Evolutionary conservation across 2,113 vertebrate genomes (phyloP).

Genomic region (Eupsittula cactorum): DNA sequence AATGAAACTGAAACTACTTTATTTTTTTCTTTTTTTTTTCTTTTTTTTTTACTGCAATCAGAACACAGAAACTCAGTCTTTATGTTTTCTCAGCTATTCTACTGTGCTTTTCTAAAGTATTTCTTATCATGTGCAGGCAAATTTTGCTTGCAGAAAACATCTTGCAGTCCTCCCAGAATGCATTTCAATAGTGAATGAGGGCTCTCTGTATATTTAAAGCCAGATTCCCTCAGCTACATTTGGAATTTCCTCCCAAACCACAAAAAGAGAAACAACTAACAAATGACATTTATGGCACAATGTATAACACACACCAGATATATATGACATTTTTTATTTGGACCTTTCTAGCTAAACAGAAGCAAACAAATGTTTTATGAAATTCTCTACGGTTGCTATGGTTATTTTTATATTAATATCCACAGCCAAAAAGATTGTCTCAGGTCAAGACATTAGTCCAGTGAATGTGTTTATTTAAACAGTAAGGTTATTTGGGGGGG

Average conservation of each 20-base stretch:
- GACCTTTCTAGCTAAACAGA: constrained; percentile 65
- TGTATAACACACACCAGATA: constrained; percentile 71
- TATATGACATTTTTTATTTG: constrained; percentile 70
- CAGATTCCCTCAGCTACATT: constrained; percentile 65
- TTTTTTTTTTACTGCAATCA: not conserved
- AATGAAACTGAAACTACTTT: not conserved
- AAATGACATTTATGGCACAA: constrained; percentile 71
- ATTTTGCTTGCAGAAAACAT: constrained; percentile 48
- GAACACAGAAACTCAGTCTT: not conserved
- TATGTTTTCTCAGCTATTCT: not conserved
- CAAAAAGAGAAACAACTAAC: constrained; percentile 73
- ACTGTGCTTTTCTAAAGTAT: constrained; percentile 24
- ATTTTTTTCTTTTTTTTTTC: no score
- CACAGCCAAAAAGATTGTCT: constrained; percentile 37
- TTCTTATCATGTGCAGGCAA: constrained; percentile 41
- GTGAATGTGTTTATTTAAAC: constrained; percentile 24
- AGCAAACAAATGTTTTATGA: constrained; percentile 67
- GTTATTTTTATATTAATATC: constrained; percentile 26
- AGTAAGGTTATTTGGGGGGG: not conserved
- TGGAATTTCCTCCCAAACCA: constrained; percentile 73
- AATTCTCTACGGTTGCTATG: constrained; percentile 60
- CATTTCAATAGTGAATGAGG: constrained; percentile 52
- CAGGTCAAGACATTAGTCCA: constrained; percentile 6
- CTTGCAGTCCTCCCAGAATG: constrained; percentile 59
- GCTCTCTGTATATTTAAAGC: constrained; percentile 56